phyloP scores from a whole-genome alignment of 2,797 vertebrate genomes.

The Poeciliopsis infans region DNA sequence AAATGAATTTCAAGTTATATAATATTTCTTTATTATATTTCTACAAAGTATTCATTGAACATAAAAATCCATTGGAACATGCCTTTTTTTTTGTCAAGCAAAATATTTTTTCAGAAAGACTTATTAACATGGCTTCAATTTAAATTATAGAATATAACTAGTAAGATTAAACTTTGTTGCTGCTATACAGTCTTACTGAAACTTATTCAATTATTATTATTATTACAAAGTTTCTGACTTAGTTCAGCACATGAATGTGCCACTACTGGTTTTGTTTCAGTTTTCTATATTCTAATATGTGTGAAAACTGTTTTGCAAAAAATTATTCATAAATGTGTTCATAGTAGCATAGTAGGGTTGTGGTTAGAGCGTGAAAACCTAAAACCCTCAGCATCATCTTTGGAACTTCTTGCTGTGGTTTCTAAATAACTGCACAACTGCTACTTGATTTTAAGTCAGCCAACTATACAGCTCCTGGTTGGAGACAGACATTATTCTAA shows the following conservation, averaged over 20 bases:
- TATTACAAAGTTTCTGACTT: not conserved
- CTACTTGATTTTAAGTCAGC: not conserved
- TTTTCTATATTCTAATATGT: not conserved
- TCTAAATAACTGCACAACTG: not conserved
- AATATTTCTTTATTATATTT: not conserved
- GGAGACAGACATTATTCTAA: not conserved
- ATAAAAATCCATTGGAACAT: not conserved
- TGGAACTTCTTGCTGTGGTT: slow-evolving; percentile 4
- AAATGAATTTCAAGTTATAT: slow-evolving; percentile 4
- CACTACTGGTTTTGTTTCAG: not conserved
- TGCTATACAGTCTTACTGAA: not conserved
- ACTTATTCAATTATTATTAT: not conserved
- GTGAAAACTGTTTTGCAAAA: not conserved
- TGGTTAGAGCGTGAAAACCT: slow-evolving; percentile 17
- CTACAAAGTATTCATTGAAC: not conserved
- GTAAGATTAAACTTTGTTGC: not conserved
- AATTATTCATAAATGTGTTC: not conserved
- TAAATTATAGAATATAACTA: not conserved
- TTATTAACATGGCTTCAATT: not conserved
- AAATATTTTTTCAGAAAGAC: not conserved
- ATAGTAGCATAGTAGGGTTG: not conserved
- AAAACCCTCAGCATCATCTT: slow-evolving; percentile 1
- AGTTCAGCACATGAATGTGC: not conserved
- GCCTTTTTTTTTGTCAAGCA: not conserved
- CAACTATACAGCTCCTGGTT: not conserved